Evolutionary conservation across 2,113 vertebrate genomes (phyloP).

Genomic region (Taurulus bubalis): DNA sequence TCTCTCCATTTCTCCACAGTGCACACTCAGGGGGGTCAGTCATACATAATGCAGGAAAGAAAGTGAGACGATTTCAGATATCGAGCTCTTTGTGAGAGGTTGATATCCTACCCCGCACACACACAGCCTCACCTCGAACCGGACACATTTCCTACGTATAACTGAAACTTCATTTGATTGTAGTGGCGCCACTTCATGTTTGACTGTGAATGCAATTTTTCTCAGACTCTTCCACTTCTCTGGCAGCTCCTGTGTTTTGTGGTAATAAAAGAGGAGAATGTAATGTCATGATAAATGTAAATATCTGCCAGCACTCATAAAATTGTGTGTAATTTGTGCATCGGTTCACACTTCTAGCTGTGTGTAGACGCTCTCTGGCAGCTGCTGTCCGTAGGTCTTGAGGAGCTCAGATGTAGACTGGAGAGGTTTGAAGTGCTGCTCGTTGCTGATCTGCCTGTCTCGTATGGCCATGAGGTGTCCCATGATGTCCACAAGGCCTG

Average conservation of each 20-base stretch:
- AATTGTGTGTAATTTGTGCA: conserved; percentile 2
- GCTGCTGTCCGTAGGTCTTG: conserved; percentile 80
- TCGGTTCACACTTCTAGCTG: conserved; percentile 75
- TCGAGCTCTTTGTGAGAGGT: conserved; percentile 59
- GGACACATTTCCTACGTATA: conserved; percentile 91
- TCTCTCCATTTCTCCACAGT: neutral
- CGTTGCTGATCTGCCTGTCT: conserved; percentile 78
- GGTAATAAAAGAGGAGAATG: neutral
- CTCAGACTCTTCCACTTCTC: conserved; percentile 85
- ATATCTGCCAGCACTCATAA: neutral
- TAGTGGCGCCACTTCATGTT: conserved; percentile 86
- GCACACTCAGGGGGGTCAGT: conserved; percentile 12
- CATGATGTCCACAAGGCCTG: conserved; percentile 77
- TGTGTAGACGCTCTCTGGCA: conserved; percentile 81
- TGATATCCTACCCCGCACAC: conserved; percentile 44
- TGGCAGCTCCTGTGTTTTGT: conserved; percentile 79
- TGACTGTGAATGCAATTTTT: conserved; percentile 88
- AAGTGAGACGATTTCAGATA: conserved; percentile 60
- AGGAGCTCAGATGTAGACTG: conserved; percentile 82
- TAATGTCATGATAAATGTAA: neutral
- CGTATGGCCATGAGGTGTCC: conserved; percentile 79
- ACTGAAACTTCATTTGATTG: conserved; percentile 89
- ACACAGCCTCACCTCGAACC: conserved; percentile 88
- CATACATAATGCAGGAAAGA: conserved; percentile 71
- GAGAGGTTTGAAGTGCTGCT: conserved; percentile 81